Evolutionary conservation across 2,113 vertebrate genomes (phyloP).

Genomic region (Calonectris borealis): DNA sequence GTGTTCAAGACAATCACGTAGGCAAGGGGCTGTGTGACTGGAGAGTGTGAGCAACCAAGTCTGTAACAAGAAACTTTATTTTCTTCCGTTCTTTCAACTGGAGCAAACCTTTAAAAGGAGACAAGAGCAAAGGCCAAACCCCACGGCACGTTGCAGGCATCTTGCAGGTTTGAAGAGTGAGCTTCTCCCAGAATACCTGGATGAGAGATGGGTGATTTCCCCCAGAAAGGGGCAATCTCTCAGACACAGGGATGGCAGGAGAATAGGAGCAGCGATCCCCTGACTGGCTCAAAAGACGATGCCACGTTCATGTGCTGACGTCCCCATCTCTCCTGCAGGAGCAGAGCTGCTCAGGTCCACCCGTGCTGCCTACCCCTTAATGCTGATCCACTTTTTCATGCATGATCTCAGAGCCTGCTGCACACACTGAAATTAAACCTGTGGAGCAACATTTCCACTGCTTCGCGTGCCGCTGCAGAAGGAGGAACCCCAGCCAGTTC

Average conservation of each 20-base stretch:
- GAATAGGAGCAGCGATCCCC: not conserved
- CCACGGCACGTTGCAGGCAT: fast-evolving
- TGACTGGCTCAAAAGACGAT: not conserved
- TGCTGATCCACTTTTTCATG: not conserved
- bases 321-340: not conserved
- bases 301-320: no score
- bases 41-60: not conserved
- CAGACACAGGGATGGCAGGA: not conserved
- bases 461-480: not conserved
- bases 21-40: not conserved
- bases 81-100: not conserved
- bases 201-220: not conserved
- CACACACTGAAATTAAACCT: not conserved
- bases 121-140: not conserved
- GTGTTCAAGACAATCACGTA: not conserved
- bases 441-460: not conserved
- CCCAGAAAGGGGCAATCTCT: not conserved
- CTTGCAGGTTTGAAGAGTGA: not conserved
- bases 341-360: not conserved
- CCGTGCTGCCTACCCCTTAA: not conserved
- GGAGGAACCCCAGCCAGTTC: not conserved
- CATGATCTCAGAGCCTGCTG: not conserved
- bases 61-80: not conserved
- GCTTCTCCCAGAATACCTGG: not conserved
- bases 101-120: not conserved